These are phyloP conservation scores for Agelaius tricolor DNA, from an alignment of 2,113 vertebrate species.

Conservation along the genomic window DNA sequence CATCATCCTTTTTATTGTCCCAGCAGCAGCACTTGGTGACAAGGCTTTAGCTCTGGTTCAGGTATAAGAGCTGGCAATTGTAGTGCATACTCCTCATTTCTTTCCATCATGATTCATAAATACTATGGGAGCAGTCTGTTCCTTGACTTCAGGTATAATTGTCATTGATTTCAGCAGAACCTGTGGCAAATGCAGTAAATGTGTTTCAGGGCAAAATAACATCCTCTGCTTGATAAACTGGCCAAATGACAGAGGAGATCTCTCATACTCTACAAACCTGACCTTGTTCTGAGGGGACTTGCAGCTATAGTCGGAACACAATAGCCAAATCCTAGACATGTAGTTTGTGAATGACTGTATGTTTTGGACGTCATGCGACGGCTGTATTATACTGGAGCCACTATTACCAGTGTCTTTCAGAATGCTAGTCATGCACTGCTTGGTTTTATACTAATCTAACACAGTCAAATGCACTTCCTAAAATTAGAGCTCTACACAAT, in stretches of 20 bases:
- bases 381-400: not conserved
- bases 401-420: not conserved
- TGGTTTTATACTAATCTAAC: not conserved
- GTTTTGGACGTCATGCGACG: not conserved
- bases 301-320: not conserved
- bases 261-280: not conserved
- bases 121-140: not conserved
- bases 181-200: not conserved
- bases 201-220: not conserved
- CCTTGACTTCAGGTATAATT: not conserved
- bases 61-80: not conserved
- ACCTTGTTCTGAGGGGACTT: not conserved
- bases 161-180: not conserved
- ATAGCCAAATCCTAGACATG: not conserved
- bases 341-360: not conserved
- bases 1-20: conserved; percentile 5
- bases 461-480: not conserved
- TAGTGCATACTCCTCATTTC: not conserved
- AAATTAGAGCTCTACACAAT: not conserved
- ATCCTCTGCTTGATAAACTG: not conserved
- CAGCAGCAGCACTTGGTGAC: not conserved
- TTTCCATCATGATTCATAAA: not conserved
- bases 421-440: not conserved
- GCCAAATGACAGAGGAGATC: not conserved
- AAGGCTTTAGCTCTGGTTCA: not conserved